Evolutionary conservation across 2,888 invertebrate genomes (phyloP), one percentile per base, ranked within the genome.

Genomic region (Hesperia comma): DNA sequence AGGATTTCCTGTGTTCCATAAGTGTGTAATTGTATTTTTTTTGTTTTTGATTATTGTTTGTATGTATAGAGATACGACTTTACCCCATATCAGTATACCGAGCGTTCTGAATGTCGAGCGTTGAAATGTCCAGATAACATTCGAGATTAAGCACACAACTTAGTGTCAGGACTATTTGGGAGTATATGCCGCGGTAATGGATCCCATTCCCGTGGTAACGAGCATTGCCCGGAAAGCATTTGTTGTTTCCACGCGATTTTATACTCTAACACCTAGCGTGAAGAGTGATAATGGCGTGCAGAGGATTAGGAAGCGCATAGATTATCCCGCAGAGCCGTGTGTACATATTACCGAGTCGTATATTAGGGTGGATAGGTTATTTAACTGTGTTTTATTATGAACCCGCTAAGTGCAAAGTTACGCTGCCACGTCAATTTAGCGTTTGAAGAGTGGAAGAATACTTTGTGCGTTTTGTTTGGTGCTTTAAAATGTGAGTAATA

Each of bases 151-250:
- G 64, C 41, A 54, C 15, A 26, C 57, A 54, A 53, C 51, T 41
- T 66, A 60, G 66, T 66, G 66, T 66, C 60, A 66, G 66, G 51
- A 53, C 58, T 66, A 60, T 66, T 66, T 43, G 58, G 60, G 54
- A 53, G 53, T 66, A 60, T 53, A 64, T 60, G 43, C 26, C 60
- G 66, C 60, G 60, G 66, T 66, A 66, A 66, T 66, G 66, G 66
- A 54, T 17, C 58, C 54, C 60, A 66, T 66, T 66, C 66, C 64
- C 53, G 64, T 66, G 66, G 60, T 66, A 66, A 66, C 66, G 66
- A 66, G 53, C 60, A 53, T 66, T 54, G 58, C 66, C 66, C 66
- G 21, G 66, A 66, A 53, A 58, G 60, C 41, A 21, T 17, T 57
- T 19, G 53, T 32, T 5, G 14, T 17, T 15, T 0, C n/a, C 57